Percentiles rank a stretch among this genome's conserved stretches.
These are phyloP conservation scores for Pararge aegeria DNA, from an alignment of 1,140 invertebrate genomes.

Conservation along the genomic window DNA sequence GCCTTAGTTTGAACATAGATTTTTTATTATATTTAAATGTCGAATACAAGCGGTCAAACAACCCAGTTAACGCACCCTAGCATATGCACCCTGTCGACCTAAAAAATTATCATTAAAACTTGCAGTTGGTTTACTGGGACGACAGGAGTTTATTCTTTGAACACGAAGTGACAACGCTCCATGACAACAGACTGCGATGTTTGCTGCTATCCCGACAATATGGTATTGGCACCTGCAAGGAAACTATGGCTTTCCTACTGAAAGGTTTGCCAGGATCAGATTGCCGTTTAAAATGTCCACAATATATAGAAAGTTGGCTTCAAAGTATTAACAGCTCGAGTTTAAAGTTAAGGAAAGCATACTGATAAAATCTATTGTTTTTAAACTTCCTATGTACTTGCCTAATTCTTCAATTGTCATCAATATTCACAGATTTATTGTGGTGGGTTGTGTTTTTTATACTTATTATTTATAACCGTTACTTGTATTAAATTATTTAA, in stretches of 20 bases:
- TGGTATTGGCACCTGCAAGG: slow-evolving; percentile 82
- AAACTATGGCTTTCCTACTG: slow-evolving; percentile 79
- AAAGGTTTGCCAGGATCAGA: slow-evolving; percentile 81
- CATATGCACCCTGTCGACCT: no score
- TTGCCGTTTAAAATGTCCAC: slow-evolving; percentile 33
- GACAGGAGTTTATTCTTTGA: slow-evolving; percentile 90
- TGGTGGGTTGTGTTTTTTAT: no score
- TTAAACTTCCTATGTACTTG: not conserved
- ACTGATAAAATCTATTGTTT: slow-evolving; percentile 1
- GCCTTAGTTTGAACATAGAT: no score
- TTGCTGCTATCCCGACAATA: slow-evolving; percentile 88
- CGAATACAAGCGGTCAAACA: no score
- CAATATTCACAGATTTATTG: no score
- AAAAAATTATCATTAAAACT: no score
- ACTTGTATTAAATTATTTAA: no score
- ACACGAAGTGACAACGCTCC: slow-evolving; percentile 86
- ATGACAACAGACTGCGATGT: slow-evolving; percentile 87
- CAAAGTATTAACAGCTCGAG: slow-evolving; percentile 52
- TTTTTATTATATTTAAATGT: no score
- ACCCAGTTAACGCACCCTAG: no score
- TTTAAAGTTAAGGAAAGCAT: slow-evolving; percentile 37
- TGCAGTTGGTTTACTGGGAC: slow-evolving; percentile 88
- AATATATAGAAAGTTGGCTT: slow-evolving; percentile 52
- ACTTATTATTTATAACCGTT: no score
- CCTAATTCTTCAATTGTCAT: no score